A percentile compares a stretch with the other conserved stretches of the same genome.
Conservation (phyloP, 2,888 invertebrate species). For the Heliconius aoede region DNA sequence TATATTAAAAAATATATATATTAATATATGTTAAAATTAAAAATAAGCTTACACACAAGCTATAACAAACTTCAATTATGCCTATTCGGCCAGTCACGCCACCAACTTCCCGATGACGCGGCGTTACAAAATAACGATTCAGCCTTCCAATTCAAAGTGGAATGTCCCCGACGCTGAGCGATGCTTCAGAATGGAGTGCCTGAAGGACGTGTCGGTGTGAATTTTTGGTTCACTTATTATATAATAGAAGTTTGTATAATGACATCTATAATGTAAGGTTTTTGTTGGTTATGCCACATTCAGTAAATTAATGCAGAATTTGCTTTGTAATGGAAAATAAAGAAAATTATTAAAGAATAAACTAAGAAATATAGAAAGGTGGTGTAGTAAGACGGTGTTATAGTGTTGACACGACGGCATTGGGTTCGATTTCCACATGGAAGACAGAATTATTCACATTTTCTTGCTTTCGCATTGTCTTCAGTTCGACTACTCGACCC, state of each 20-base stretch:
- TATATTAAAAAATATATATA: too few species aligned
- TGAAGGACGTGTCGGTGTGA: background rate
- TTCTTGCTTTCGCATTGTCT: too few species aligned
- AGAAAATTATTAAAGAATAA: too few species aligned
- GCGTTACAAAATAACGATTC: slow-evolving; percentile 28
- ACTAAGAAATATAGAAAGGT: too few species aligned
- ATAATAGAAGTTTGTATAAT: slow-evolving; percentile 2
- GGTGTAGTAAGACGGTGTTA: too few species aligned
- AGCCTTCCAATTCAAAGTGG: slow-evolving; percentile 28
- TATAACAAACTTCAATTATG: slow-evolving; percentile 20
- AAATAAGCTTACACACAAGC: too few species aligned
- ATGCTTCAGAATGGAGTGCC: slow-evolving; percentile 12
- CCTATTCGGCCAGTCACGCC: slow-evolving; percentile 13
- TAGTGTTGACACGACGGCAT: too few species aligned
- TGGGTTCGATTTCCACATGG: too few species aligned
- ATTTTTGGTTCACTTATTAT: slow-evolving; percentile 2
- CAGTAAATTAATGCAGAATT: too few species aligned
- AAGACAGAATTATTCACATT: too few species aligned
- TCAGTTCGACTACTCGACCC: too few species aligned
- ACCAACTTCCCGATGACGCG: slow-evolving; percentile 7
- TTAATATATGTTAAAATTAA: too few species aligned
- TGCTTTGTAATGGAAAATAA: background rate
- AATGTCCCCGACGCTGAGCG: slow-evolving; percentile 26
- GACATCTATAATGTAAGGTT: background rate
- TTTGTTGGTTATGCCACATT: background rate